Conservation (phyloP, 2,888 invertebrate genomes). For the Eupithecia vulgata region DNA sequence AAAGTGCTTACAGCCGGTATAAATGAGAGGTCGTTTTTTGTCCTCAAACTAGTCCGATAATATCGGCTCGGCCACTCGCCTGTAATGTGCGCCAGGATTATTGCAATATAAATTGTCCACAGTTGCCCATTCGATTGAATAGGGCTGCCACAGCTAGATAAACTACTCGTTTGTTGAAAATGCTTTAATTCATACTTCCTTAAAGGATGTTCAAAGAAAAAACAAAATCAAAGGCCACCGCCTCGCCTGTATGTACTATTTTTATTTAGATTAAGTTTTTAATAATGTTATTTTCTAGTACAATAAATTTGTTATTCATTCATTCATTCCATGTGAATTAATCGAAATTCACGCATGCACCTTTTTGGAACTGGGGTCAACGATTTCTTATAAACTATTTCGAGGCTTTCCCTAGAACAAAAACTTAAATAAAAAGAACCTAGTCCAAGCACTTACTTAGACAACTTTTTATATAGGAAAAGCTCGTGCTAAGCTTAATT, state of each 20-base stretch:
- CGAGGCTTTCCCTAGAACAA: too few species aligned
- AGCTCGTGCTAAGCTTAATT: background rate
- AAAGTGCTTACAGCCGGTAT: constrained; percentile 76
- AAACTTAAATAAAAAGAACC: too few species aligned
- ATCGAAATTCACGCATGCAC: too few species aligned
- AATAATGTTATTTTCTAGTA: too few species aligned
- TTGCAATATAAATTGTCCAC: constrained; percentile 83
- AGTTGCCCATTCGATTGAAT: constrained; percentile 75
- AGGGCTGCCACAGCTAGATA: constrained; percentile 60
- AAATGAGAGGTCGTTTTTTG: constrained; percentile 83
- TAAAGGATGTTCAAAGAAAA: too few species aligned
- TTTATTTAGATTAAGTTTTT: too few species aligned
- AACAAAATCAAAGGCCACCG: too few species aligned
- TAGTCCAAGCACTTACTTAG: background rate
- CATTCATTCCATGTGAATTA: too few species aligned
- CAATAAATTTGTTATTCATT: too few species aligned
- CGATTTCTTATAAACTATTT: background rate
- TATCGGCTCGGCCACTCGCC: constrained; percentile 67
- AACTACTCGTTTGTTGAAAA: background rate
- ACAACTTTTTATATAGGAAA: background rate
- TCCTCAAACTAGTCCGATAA: constrained; percentile 80
- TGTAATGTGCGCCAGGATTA: constrained; percentile 81
- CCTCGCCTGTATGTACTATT: too few species aligned
- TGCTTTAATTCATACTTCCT: background rate
- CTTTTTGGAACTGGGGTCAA: background rate